Conservation (phyloP, 2,888 invertebrate species). For the Melangyna quadrimaculata region DNA sequence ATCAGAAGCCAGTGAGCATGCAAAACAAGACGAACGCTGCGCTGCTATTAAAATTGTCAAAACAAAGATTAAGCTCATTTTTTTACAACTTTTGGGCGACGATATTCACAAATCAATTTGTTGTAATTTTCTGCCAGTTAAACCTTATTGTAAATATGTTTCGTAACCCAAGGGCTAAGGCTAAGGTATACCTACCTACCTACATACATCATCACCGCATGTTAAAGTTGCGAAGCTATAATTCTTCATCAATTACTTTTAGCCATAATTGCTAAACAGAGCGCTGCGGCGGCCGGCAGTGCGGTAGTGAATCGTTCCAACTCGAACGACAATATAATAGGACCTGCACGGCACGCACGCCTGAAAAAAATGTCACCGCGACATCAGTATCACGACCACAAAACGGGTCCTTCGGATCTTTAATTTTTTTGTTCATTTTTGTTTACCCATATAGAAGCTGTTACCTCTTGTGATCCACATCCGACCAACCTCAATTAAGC, state of each 20-base stretch:
- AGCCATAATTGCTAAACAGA: constrained; percentile 61
- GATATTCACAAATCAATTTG: constrained; percentile 8
- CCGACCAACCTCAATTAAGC: constrained; percentile 67
- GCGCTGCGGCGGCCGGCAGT: background rate
- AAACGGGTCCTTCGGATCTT: constrained; percentile 21
- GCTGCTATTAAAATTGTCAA: background rate
- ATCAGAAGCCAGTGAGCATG: background rate
- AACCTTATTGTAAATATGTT: constrained; percentile 53
- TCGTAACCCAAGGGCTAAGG: background rate
- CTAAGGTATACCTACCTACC: background rate
- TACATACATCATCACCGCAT: constrained; percentile 9
- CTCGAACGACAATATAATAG: constrained; percentile 35
- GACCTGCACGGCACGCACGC: constrained; percentile 60
- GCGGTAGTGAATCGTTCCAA: background rate
- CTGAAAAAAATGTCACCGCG: constrained; percentile 64
- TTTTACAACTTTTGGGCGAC: background rate
- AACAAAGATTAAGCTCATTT: constrained; percentile 1
- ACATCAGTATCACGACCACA: constrained; percentile 59
- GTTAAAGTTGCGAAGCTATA: constrained; percentile 42
- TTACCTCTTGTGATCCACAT: background rate
- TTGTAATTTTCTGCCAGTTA: constrained; percentile 6
- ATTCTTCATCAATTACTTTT: constrained; percentile 67
- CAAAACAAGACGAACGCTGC: background rate
- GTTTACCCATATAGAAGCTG: background rate
- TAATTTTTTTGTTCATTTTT: background rate